phyloP scores from a whole-genome alignment of 2,113 vertebrate species.

The Illadopsis cleaveri region DNA sequence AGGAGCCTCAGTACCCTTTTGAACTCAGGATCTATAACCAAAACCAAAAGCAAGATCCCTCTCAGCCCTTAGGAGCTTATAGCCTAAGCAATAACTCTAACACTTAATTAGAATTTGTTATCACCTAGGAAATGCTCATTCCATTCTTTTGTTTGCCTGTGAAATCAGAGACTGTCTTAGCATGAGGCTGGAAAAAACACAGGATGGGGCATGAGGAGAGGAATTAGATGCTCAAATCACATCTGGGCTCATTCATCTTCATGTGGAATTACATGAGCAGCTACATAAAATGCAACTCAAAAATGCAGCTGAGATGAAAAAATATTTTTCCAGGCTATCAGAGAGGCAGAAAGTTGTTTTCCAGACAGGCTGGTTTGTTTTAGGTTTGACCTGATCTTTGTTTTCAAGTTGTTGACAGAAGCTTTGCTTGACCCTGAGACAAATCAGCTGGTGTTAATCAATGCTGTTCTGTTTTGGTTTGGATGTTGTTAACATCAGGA shows the following conservation, averaged over 20 bases:
- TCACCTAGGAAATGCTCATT: not conserved
- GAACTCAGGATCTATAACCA: not conserved
- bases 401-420: slow-evolving; percentile 39
- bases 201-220: not conserved
- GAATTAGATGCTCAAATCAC: not conserved
- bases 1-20: not conserved
- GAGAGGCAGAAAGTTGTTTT: slow-evolving; percentile 20
- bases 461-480: slow-evolving; percentile 16
- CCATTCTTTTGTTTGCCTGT: not conserved
- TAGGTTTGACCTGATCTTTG: slow-evolving; percentile 8
- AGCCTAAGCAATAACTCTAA: not conserved
- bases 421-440: slow-evolving; percentile 40
- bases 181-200: not conserved
- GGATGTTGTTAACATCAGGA: not conserved
- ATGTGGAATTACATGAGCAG: not conserved
- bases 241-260: slow-evolving; percentile 56
- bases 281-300: slow-evolving; percentile 30
- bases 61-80: not conserved
- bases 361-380: slow-evolving; percentile 42
- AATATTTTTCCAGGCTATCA: slow-evolving; percentile 52
- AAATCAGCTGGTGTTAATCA: slow-evolving; percentile 54
- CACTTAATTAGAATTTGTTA: not conserved
- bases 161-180: slow-evolving; percentile 1
- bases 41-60: not conserved
- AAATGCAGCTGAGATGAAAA: slow-evolving; percentile 49